These are phyloP conservation scores for Autographa pulchrina DNA, from an alignment of 2,888 invertebrate species.

Conservation along the genomic window DNA sequence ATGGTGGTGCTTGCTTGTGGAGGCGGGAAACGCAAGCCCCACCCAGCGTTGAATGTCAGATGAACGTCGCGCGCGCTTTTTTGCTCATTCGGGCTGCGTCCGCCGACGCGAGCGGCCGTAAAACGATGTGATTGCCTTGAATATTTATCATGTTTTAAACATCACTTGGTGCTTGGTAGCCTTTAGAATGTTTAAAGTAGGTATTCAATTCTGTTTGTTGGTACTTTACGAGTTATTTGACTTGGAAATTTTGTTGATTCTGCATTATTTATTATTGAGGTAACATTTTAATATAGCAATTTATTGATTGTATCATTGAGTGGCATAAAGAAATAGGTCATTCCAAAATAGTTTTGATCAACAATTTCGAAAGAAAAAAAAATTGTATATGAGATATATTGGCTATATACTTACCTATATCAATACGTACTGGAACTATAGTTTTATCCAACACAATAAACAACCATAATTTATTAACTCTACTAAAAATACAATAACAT, in stretches of 20 bases:
- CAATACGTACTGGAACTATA: too few relatives aligned
- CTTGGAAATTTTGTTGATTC: constrained; percentile 43
- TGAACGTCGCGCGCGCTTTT: constrained; percentile 81
- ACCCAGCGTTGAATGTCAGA: constrained; percentile 82
- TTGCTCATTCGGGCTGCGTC: constrained; percentile 83
- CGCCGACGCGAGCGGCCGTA: constrained; percentile 70
- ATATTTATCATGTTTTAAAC: constrained; percentile 55
- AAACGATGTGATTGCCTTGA: constrained; percentile 37
- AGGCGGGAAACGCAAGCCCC: constrained; percentile 83
- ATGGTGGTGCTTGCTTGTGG: constrained; percentile 78
- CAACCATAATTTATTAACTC: neutral
- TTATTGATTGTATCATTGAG: neutral
- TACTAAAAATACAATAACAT: constrained; percentile 10
- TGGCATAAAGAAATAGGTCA: neutral
- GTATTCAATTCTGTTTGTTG: constrained; percentile 25
- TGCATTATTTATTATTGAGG: constrained; percentile 25
- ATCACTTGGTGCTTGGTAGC: constrained; percentile 38
- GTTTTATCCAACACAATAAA: neutral
- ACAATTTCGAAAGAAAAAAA: too few relatives aligned
- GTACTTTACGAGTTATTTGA: constrained; percentile 35
- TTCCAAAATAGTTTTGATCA: neutral
- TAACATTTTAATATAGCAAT: constrained; percentile 28
- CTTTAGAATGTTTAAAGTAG: constrained; percentile 33
- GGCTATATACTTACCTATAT: too few relatives aligned
- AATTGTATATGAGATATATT: too few relatives aligned